Evolutionary conservation across 2,113 vertebrate genomes (phyloP), one percentile per base, ranked within the genome.

Genomic region (Epinephelus moara): DNA sequence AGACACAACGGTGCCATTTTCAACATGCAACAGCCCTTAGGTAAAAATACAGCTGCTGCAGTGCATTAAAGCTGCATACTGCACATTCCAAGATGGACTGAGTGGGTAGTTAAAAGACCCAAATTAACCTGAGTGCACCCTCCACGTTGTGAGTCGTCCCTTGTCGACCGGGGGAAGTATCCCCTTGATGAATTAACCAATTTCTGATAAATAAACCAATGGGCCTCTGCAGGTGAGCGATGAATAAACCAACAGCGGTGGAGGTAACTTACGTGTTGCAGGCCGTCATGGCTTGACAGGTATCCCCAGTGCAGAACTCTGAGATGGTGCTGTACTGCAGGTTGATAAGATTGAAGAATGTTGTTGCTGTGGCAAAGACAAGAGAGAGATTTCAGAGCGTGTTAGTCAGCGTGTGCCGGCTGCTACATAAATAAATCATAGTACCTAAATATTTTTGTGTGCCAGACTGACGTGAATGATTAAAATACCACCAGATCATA

Each of bases 311-410:
- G 96, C 98, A 99, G 95, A 99, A 99, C 91, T 99, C 98, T 21
- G 98, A 99, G 96, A 99, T 97, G 93, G 98, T 99, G 96, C 98
- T 99, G 92, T 99, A 99, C 94, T 99, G 98, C 89, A 99, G 96
- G 96, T 99, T 99, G 93, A 99, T 98, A 84, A 99, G 98, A 92
- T 99, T 99, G 94, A 99, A 99, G 91, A 99, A 99, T 0, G 98
- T 99, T 25, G 98, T 99, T 52, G 98, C 98, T 99, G 96, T 64
- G 85, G 90, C 5, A 76, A 89, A 49, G 50, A 89, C 75, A 73
- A 88, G 5, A 52, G 1, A 19, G 23, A 66, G 80, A 14, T 70
- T 42, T 37, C 27, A 86, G 21, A 45, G 8, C 8, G 18, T 25
- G 64, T 45, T 37, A 49, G 18, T 69, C 12, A 19, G 64, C 14